Conservation (phyloP, 2,113 vertebrate genomes). For the Chionis minor region DNA sequence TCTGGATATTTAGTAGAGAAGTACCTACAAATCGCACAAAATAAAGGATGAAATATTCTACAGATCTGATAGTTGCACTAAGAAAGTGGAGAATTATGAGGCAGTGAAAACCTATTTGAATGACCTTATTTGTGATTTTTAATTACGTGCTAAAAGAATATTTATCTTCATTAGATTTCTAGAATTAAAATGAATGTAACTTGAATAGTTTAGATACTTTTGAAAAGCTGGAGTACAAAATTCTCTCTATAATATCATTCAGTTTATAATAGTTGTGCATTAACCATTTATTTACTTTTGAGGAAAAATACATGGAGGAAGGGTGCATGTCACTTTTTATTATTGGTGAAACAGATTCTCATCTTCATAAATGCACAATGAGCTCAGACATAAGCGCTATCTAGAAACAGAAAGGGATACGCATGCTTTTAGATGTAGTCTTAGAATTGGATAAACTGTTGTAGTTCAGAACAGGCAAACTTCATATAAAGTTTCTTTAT, state of each 20-base stretch:
- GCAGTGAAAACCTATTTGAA: not conserved
- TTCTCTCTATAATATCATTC: not conserved
- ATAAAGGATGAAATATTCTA: not conserved
- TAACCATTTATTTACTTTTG: not conserved
- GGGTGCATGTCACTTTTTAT: accelerated
- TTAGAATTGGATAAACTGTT: not conserved
- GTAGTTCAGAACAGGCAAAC: not conserved
- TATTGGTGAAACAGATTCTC: not conserved
- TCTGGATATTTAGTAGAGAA: not conserved
- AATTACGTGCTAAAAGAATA: not conserved
- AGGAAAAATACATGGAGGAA: not conserved
- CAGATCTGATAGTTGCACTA: not conserved
- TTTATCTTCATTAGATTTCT: not conserved
- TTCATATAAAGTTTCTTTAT: not conserved
- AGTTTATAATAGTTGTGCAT: not conserved
- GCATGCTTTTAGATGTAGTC: accelerated
- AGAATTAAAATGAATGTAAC: not conserved
- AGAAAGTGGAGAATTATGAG: not conserved
- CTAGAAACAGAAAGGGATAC: not conserved
- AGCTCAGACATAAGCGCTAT: accelerated
- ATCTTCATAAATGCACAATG: not conserved
- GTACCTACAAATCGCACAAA: not conserved
- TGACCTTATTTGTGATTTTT: not conserved
- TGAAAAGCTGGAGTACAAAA: not conserved
- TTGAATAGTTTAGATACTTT: not conserved